Evolutionary conservation across 2,888 invertebrate genomes (phyloP).

Genomic region (Stenoptilia bipunctidactyla): DNA sequence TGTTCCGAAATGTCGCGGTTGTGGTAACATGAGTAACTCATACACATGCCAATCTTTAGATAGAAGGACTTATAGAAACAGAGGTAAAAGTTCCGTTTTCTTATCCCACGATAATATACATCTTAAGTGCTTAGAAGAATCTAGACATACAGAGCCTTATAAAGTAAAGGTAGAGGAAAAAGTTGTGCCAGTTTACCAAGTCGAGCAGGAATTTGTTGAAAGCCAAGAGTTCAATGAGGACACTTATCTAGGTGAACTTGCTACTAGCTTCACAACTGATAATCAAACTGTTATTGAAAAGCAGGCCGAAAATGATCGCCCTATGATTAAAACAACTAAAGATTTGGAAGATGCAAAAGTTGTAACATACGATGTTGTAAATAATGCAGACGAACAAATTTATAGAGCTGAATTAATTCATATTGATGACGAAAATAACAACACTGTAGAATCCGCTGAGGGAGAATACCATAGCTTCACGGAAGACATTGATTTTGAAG

Average conservation of each 20-base stretch:
- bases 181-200: conserved; percentile 31
- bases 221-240: conserved; percentile 60
- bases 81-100: conserved; percentile 23
- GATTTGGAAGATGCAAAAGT: conserved; percentile 9
- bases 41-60: conserved; percentile 18
- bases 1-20: conserved; percentile 44
- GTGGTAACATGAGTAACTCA: conserved; percentile 30
- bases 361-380: conserved; percentile 8
- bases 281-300: conserved; percentile 40
- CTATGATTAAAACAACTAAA: neutral
- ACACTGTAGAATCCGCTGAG: conserved; percentile 28
- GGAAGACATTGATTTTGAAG: conserved; percentile 44
- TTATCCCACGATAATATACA: conserved; percentile 42
- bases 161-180: conserved; percentile 33
- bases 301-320: neutral
- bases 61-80: conserved; percentile 14
- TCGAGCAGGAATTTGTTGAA: conserved; percentile 44
- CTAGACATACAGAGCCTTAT: conserved; percentile 12
- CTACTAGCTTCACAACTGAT: conserved; percentile 38
- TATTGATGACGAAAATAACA: conserved; percentile 18
- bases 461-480: conserved; percentile 63
- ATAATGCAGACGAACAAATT: conserved; percentile 8
- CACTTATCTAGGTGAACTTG: conserved; percentile 45
- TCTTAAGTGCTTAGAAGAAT: conserved; percentile 30
- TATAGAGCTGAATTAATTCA: conserved; percentile 24